Evolutionary conservation across 2,888 invertebrate genomes (phyloP).

Genomic region (Romanomermis culicivorax): DNA sequence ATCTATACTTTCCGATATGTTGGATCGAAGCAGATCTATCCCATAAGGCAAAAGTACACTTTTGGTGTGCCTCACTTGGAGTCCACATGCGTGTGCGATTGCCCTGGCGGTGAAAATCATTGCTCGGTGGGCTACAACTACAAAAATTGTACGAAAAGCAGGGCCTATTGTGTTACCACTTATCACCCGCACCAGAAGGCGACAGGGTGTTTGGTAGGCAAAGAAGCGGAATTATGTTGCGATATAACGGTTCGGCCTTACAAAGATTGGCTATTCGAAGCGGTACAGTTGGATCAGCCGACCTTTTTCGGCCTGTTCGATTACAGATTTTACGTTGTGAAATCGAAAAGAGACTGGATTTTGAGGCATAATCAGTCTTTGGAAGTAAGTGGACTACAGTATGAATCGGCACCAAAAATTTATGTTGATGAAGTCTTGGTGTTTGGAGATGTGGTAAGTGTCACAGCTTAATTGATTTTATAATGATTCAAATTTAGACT

Average conservation of each 20-base stretch:
- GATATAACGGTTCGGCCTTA: conserved; percentile 19
- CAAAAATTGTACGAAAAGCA: conserved; percentile 12
- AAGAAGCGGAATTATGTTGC: conserved; percentile 18
- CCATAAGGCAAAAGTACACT: conserved; percentile 13
- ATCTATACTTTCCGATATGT: conserved; percentile 11
- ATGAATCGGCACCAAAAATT: too few relatives aligned
- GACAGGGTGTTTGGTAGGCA: conserved; percentile 15
- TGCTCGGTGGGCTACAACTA: conserved; percentile 19
- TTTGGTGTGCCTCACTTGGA: conserved; percentile 13
- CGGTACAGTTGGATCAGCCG: conserved; percentile 6
- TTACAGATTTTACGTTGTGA: neutral
- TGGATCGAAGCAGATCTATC: conserved; percentile 19
- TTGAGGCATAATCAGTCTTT: neutral
- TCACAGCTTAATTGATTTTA: too few relatives aligned
- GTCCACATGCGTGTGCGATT: conserved; percentile 15
- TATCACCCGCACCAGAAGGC: conserved; percentile 17
- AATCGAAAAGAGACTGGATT: neutral
- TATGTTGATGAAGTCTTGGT: too few relatives aligned
- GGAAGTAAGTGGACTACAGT: neutral
- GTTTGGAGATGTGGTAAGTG: too few relatives aligned
- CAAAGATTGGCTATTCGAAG: conserved; percentile 9
- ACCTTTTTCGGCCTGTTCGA: neutral
- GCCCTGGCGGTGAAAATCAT: conserved; percentile 17
- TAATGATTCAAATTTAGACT: too few relatives aligned
- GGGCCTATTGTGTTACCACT: conserved; percentile 17